Base-by-base conservation (phyloP, 2,113 vertebrate genomes). In the Motacilla tschutschensis region DNA sequence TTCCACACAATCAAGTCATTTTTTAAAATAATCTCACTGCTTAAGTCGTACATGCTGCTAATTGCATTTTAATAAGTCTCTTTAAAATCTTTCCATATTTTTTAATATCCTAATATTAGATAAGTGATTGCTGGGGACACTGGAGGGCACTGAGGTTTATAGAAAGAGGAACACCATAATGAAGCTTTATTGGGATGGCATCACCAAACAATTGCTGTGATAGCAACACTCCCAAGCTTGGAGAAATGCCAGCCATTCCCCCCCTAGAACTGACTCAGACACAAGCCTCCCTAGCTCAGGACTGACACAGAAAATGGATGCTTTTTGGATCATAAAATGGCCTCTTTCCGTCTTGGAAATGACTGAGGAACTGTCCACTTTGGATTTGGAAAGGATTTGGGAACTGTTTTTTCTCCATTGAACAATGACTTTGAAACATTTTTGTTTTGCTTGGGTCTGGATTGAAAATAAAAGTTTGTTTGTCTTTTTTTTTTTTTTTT, bases 81-180 rank as follows among this genome's bases (percentile, higher is more conserved):
- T 97, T 93, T 97, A 97, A 97, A 97, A 97, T 97, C 96, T 97
- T 96, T 97, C 97, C 95, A 94, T 97, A 97, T 97, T 97, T 97
- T 98, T 97, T 97, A 97, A 98, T 97, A 97, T 97, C 96, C 96
- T 97, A 97, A 97, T 97, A 97, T 97, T 97, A 97, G 97, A 97
- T 96, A 96, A 97, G 96, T 96, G 97, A 97, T 97, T 97, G 96
- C 97, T 95, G 94, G 96, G 96, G 96, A 97, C 97, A 97, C 95
- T 97, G 96, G 97, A 97, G 96, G 97, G 96, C 96, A 97, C 91
- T 92, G 94, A 95, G 96, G 95, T 97, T 97, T 97, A 96, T 94
- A 78, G 93, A 94, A 97, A 87, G 72, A 93, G 83, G 94, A 95
- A 83, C 92, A 83, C 82, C 84, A 43, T 90, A 82, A 95, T 87